Percentiles rank a stretch among this genome's conserved stretches.
These are phyloP conservation scores for Desmophyllum pertusum DNA, from an alignment of 92 coral and sea anemone species.

Conservation along the genomic window DNA sequence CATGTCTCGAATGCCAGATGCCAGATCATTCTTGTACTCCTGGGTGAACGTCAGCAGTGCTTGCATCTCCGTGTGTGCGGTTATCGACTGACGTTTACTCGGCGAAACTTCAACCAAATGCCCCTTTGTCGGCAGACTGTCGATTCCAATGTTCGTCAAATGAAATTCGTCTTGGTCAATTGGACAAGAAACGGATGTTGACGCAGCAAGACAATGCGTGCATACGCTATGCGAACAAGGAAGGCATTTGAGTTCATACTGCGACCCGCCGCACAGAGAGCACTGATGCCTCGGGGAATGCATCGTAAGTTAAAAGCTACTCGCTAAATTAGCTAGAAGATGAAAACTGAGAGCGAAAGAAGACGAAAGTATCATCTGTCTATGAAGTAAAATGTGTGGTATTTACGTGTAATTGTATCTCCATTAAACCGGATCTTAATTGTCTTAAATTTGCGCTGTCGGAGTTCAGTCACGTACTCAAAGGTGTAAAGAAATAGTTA, in stretches of 20 bases:
- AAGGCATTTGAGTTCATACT: conserved; percentile 33
- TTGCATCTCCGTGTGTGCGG: conserved; percentile 14
- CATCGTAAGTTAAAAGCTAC: neutral
- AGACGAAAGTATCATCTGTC: neutral
- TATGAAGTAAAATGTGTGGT: neutral
- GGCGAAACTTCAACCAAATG: conserved; percentile 25
- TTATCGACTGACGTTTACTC: neutral
- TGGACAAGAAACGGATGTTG: conserved; percentile 27
- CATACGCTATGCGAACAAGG: conserved; percentile 29
- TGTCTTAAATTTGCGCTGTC: neutral
- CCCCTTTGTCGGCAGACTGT: conserved; percentile 30
- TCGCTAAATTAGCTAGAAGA: neutral
- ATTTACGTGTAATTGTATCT: neutral
- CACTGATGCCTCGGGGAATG: conserved; percentile 4
- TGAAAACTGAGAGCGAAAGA: neutral
- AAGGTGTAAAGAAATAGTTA: neutral
- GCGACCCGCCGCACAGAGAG: conserved; percentile 11
- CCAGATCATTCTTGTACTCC: conserved; percentile 41
- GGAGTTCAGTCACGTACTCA: neutral
- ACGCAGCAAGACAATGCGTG: conserved; percentile 15
- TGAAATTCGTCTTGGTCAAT: conserved; percentile 20
- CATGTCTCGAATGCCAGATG: conserved; percentile 19
- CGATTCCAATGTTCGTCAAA: conserved; percentile 11
- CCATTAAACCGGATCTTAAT: conserved; percentile 5
- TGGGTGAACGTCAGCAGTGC: conserved; percentile 37